These are phyloP conservation scores for Malurus cyaneus DNA, from an alignment of 2,113 vertebrate genomes.

Conservation along the genomic window DNA sequence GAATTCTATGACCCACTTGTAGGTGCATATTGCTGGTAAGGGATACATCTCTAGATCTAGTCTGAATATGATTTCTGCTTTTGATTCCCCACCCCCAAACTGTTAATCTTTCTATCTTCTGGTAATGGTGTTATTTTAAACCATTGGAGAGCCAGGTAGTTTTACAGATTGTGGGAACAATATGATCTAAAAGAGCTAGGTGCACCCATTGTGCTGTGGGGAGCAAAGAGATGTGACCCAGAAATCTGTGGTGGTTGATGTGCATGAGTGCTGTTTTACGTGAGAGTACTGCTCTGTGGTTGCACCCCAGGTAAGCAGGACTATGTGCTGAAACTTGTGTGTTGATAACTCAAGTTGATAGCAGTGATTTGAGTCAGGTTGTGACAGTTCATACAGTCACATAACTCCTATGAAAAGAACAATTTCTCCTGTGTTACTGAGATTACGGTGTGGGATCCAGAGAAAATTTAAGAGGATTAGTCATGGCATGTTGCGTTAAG, in stretches of 20 bases:
- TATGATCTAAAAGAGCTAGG: background rate
- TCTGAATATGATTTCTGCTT: background rate
- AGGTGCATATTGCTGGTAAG: background rate
- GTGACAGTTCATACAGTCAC: background rate
- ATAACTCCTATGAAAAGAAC: background rate
- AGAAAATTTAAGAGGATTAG: slow-evolving; percentile 26
- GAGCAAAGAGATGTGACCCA: background rate
- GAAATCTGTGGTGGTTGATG: background rate
- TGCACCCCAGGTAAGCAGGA: background rate
- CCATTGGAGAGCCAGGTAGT: background rate
- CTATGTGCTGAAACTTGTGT: background rate
- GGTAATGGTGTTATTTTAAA: background rate
- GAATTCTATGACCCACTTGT: background rate
- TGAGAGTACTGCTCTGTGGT: background rate
- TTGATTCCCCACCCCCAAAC: background rate
- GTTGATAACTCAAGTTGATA: background rate
- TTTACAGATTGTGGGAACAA: background rate
- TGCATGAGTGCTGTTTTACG: background rate
- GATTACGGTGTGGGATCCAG: background rate
- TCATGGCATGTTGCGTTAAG: background rate
- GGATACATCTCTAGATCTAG: background rate
- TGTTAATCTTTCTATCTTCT: background rate
- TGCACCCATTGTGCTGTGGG: fast-evolving
- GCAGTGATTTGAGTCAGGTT: background rate
- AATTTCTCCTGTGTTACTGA: background rate